Base-by-base conservation (phyloP, 30 jellyfish, hydroid and myxozoan genomes). In the Phacellophora camtschatica region DNA sequence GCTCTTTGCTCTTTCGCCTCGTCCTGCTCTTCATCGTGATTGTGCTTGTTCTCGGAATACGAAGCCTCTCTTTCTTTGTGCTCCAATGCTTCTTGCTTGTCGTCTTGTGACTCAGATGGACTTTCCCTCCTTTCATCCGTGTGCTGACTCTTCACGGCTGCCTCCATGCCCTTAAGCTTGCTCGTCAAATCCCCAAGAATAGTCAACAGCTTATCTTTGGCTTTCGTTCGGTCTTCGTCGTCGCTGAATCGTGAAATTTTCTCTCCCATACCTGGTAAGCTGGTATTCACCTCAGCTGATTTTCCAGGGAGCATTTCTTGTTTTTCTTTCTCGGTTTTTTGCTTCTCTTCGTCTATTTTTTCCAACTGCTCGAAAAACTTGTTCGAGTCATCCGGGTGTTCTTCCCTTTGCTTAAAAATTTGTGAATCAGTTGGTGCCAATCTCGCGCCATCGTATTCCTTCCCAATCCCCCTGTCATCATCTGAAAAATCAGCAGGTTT, bases 141-240 rank as follows among this genome's bases (percentile, higher is more conserved):
- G 50, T 71, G 84, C 7, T 77, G 39, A 49, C 69, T 86, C 31
- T 82, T 84, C 24, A 92, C 98, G 25, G 95, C 89, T 9, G 90
- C 96, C 48, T 92, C 98, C 95, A 92, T 92, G 15, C 98, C 98
- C 41, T 92, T 86, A 3, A 92, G 80, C 71, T 92, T 92, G 5
- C 81, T 73, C 27, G 98, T 84, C 18, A 92, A 82, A 24, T 92
- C 98, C 15, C 98, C 96, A 1, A 92, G 74, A 1, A 92, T 76
- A 34, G 57, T 75, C 73, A 92, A 58, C 28, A 92, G 82, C 56
- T 87, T 86, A 25, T 74, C 96, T 43, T 92, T 92, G n/a, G 98
- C 96, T 81, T 92, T 83, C 3, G 81, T 32, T 67, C 88, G 74
- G 42, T 89, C 94, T n/a, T 65, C 67, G 18, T 77, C 91, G 20